A percentile compares a stretch with the other conserved stretches of the same genome.
Evolutionary conservation across 2,888 invertebrate genomes (phyloP).

Genomic region (Pelosia muscerda): DNA sequence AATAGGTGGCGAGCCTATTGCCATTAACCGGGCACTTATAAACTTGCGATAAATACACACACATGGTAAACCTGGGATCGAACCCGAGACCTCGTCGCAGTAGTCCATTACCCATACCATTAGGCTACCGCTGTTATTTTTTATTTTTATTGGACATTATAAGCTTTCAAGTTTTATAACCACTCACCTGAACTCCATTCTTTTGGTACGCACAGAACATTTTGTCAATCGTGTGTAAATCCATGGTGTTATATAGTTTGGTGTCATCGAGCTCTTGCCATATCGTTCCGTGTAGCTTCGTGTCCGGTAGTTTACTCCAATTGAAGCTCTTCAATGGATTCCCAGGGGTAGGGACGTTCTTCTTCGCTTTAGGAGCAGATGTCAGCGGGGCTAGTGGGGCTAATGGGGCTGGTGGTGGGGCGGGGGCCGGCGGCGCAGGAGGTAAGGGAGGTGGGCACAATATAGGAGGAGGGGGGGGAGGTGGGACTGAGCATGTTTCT

Average conservation of each 20-base stretch:
- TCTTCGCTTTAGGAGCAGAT: slow-evolving; percentile 88
- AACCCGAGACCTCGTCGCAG: too few relatives aligned
- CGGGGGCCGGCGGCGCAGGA: slow-evolving; percentile 79
- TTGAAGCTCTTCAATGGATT: slow-evolving; percentile 98
- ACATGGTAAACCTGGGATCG: too few relatives aligned
- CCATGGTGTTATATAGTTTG: slow-evolving; percentile 96
- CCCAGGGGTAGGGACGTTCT: slow-evolving; percentile 97
- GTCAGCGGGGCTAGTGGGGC: slow-evolving; percentile 84
- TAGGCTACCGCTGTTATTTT: too few relatives aligned
- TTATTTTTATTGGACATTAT: too few relatives aligned
- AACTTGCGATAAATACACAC: too few relatives aligned
- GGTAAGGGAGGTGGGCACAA: slow-evolving; percentile 88
- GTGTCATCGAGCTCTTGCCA: slow-evolving; percentile 98
- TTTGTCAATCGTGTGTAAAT: slow-evolving; percentile 96
- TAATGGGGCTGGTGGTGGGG: slow-evolving; percentile 87
- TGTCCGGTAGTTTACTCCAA: slow-evolving; percentile 98
- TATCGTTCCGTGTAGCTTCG: slow-evolving; percentile 96
- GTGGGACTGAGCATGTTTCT: slow-evolving; percentile 68
- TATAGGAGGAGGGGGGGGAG: slow-evolving; percentile 68
- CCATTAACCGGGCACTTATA: too few relatives aligned
- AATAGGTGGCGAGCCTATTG: too few relatives aligned
- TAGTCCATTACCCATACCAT: too few relatives aligned
- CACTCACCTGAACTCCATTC: slow-evolving; percentile 91
- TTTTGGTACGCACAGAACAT: slow-evolving; percentile 98
- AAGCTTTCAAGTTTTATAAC: too few relatives aligned